Base-by-base conservation (phyloP, 92 coral and sea anemone genomes). In the Isaurus tuberculatus region DNA sequence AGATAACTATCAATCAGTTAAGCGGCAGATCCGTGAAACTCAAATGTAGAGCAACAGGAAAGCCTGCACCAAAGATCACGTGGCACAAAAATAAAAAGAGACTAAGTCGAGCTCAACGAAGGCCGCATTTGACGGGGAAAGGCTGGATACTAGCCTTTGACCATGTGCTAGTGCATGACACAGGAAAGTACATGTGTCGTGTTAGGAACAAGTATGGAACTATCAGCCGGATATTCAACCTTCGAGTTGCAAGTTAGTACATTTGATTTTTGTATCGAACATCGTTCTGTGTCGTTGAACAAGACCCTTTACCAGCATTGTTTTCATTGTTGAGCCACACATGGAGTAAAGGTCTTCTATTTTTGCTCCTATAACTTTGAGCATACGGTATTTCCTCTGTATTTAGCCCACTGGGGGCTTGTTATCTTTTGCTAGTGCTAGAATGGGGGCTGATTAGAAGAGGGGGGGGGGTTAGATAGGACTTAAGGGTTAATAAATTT, bases 101-200 rank as follows among this genome's bases (percentile, higher is more conserved):
- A 23, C 82, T 77, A 13, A 33, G 82, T 61, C 55, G 46, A 23
- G 33, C 70, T 2, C 49, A 77, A 34, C 23, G 55, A 71, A 65
- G 36, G 28, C 82, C 57, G 9, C 82, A 77, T 36, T 77, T 77
- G 82, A 33, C 82, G n/a, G 82, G 82, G 70, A 61, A 27, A 34
- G 82, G 82, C 82, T 77, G 82, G 82, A 77, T 25, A 36, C 82
- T 77, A 60, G 70, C 82, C 1, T 77, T 77, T 34, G 82, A 77
- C n/a, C 55, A 77, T 29, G 17, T 77, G 23, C 29, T 77, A 9
- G 58, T 36, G 82, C 58, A 15, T n/a, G 82, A 77, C 23, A 70
- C 82, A 8, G 82, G 82, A 22, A 34, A 33, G 34, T 77, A 77
- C 25, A 77, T 27, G 19, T 77, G 82, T 19, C 58, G 19, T n/a